phyloP scores from a whole-genome alignment of 2,113 vertebrate genomes.

The Erythrocebus patas region DNA sequence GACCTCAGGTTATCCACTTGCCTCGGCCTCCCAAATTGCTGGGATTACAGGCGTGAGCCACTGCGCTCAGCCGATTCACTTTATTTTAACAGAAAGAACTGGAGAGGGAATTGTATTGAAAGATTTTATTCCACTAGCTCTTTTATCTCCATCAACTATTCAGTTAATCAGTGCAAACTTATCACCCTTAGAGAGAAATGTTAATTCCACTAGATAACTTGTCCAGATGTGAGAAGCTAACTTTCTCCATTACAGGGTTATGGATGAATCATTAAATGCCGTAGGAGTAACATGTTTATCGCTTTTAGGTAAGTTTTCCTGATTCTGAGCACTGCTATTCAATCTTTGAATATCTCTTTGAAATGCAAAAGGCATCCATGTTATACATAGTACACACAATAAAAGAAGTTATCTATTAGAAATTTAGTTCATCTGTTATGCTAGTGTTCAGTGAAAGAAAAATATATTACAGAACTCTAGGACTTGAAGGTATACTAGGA shows the following conservation, averaged over 20 bases:
- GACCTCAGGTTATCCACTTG: too few species aligned
- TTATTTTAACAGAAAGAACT: constrained; percentile 38
- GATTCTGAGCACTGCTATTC: neutral
- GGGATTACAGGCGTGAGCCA: too few species aligned
- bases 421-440: constrained; percentile 31
- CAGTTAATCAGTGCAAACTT: neutral
- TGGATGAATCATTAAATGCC: neutral
- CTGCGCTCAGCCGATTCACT: neutral
- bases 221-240: constrained; percentile 19
- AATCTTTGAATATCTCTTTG: constrained; percentile 27
- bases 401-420: neutral
- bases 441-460: neutral
- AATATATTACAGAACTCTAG: neutral
- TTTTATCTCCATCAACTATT: constrained; percentile 37
- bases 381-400: neutral
- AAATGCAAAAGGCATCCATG: constrained; percentile 49
- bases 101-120: constrained; percentile 30
- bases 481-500: neutral
- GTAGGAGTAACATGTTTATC: constrained; percentile 31
- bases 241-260: neutral
- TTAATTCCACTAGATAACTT: neutral
- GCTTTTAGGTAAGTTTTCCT: constrained; percentile 29
- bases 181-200: neutral
- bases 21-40: too few species aligned
- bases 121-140: neutral